Percentiles rank a stretch among this genome's conserved stretches.
These are phyloP conservation scores for Spea hammondii DNA, from an alignment of 2,797 vertebrate genomes.

Conservation along the genomic window DNA sequence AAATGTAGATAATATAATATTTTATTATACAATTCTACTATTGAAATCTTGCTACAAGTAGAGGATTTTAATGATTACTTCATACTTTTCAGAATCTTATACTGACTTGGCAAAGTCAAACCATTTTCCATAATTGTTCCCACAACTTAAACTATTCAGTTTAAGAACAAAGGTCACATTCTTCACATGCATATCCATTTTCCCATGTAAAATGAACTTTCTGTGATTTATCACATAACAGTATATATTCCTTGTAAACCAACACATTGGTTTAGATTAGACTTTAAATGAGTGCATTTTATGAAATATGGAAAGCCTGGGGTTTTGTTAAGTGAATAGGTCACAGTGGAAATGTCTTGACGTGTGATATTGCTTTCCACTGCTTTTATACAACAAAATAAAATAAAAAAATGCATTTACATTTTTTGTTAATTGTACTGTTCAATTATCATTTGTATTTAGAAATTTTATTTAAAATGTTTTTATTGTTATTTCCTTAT, in stretches of 20 bases:
- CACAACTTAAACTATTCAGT: slow-evolving; percentile 32
- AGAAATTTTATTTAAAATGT: too few species aligned
- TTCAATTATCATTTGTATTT: too few species aligned
- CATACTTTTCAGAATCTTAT: slow-evolving; percentile 23
- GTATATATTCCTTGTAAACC: not conserved
- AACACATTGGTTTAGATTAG: not conserved
- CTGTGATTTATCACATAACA: slow-evolving; percentile 4
- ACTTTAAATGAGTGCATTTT: not conserved
- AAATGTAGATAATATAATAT: slow-evolving; percentile 14
- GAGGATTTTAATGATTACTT: slow-evolving; percentile 31
- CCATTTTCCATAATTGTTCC: slow-evolving; percentile 31
- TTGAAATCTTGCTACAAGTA: slow-evolving; percentile 27
- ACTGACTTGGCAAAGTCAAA: slow-evolving; percentile 24
- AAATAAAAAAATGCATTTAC: too few species aligned
- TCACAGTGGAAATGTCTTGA: too few species aligned
- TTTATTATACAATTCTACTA: slow-evolving; percentile 30
- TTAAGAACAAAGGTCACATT: slow-evolving; percentile 38
- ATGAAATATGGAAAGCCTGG: too few species aligned
- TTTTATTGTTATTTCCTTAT: too few species aligned
- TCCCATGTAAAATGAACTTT: slow-evolving; percentile 15
- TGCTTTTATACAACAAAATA: too few species aligned
- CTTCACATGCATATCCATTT: slow-evolving; percentile 13
- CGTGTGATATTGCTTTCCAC: too few species aligned
- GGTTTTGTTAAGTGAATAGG: too few species aligned
- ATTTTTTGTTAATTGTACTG: too few species aligned